These are phyloP conservation scores for Fissipunctia ypsillon DNA, from an alignment of 2,888 invertebrate genomes.

Conservation along the genomic window DNA sequence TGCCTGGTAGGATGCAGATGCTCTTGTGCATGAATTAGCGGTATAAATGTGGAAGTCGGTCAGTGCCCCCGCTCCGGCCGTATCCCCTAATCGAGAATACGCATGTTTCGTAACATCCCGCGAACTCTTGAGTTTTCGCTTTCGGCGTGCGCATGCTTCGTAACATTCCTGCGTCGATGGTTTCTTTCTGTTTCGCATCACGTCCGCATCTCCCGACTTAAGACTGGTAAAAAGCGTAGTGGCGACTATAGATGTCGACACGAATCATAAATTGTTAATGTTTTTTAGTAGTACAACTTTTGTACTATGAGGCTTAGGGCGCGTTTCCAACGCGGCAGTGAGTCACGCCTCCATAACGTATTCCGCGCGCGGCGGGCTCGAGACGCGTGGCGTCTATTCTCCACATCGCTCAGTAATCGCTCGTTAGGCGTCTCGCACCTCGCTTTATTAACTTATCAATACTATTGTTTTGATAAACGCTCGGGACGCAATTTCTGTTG, in stretches of 20 bases:
- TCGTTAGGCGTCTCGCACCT: slow-evolving; percentile 86
- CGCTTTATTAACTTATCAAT: slow-evolving; percentile 90
- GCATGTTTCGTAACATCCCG: slow-evolving; percentile 84
- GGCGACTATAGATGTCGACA: slow-evolving; percentile 77
- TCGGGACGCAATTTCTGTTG: slow-evolving; percentile 86
- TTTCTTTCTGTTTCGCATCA: slow-evolving; percentile 78
- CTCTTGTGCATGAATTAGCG: slow-evolving; percentile 87
- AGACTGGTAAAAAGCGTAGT: slow-evolving; percentile 59
- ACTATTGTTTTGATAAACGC: slow-evolving; percentile 91
- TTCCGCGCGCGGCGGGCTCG: slow-evolving; percentile 77
- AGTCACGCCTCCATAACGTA: slow-evolving; percentile 84
- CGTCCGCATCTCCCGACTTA: slow-evolving; percentile 70
- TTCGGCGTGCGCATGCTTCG: slow-evolving; percentile 78
- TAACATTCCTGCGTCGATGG: slow-evolving; percentile 75
- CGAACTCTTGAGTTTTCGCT: slow-evolving; percentile 84
- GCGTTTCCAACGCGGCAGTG: slow-evolving; percentile 72
- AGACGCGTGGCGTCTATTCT: slow-evolving; percentile 82
- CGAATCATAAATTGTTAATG: slow-evolving; percentile 79
- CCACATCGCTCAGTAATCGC: slow-evolving; percentile 82
- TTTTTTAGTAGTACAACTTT: slow-evolving; percentile 71
- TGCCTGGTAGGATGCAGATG: slow-evolving; percentile 83
- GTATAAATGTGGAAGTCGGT: slow-evolving; percentile 89
- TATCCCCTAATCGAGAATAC: slow-evolving; percentile 86
- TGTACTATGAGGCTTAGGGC: slow-evolving; percentile 69
- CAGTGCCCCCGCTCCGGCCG: slow-evolving; percentile 84